phyloP scores from a whole-genome alignment of 2,113 vertebrate genomes.

The Sphyrna mokarran region DNA sequence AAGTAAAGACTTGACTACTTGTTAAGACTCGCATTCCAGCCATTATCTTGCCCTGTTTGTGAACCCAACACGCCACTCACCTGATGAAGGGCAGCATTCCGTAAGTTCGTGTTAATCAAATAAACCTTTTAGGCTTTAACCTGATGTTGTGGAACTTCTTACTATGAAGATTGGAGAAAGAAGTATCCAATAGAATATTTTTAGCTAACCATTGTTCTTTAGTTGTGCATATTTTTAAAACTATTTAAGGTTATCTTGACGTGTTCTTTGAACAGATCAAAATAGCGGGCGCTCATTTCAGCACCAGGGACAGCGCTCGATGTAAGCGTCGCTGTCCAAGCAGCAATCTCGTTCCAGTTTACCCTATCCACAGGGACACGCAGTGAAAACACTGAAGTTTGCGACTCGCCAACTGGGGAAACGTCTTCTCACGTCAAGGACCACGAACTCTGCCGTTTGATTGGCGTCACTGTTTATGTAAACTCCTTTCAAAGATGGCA shows the following conservation, averaged over 20 bases:
- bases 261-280: not conserved
- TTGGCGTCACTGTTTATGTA: slow-evolving; percentile 11
- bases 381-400: not conserved
- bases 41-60: no score
- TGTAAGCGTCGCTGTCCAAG: not conserved
- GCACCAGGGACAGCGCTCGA: slow-evolving; percentile 5
- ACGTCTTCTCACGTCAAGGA: slow-evolving; percentile 13
- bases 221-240: not conserved
- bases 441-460: slow-evolving; percentile 4
- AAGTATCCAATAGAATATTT: not conserved
- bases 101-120: no score
- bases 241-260: not conserved
- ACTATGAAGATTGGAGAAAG: no score
- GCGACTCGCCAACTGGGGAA: not conserved
- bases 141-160: no score
- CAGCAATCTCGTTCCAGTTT: not conserved
- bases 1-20: no score
- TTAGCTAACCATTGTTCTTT: not conserved
- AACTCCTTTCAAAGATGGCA: not conserved
- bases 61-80: no score
- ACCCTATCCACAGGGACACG: no score
- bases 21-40: no score
- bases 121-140: no score
- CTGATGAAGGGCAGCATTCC: no score
- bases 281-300: not conserved